Base-by-base conservation (phyloP, 2,113 vertebrate species). In the Ceuthmochares aereus region DNA sequence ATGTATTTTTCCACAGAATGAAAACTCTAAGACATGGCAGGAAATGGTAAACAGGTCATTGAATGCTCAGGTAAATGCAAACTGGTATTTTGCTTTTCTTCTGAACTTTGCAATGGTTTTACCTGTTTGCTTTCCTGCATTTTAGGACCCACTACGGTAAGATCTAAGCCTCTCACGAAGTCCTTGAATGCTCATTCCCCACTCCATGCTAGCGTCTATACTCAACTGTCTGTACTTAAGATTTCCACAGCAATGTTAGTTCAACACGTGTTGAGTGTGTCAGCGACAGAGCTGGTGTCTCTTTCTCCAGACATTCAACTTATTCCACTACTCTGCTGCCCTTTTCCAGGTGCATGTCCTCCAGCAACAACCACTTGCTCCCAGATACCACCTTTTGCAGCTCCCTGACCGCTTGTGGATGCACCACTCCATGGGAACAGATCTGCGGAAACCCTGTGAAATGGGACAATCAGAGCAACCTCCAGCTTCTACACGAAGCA, bases 381-480 rank as follows among this genome's bases (percentile, higher is more conserved):
- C 34, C 73, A 23, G 40, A 3, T 15, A 47, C 36, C n/a, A 6
- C 1, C 22, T 49, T 4, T 12, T 12, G 21, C 56, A 29, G 17
- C 12, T 32, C 42, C 10, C 25, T 9, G 42, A 17, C 30, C 9
- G 16, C 55, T 5, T 34, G 25, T 2, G 19, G 14, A 6, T 20
- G 19, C 9, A 37, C 10, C 18, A 15, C 27, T 12, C 0, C 1
- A 40, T 0, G 1, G n/a, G 42, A 72, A 75, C 2, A 34, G 30
- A 70, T 12, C 12, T 42, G 30, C 9, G 27, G 14, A 47, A 34
- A 9, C n/a, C 12, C 32, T 40, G 10, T 9, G 18, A 73, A 56
- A 52, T 0, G 0, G 2, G 30, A 22, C 54, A 19, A 15, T 0
- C 2, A 17, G 32, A 49, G 14, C 0, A 1, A 60, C 19, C n/a